phyloP scores from a whole-genome alignment of 2,888 invertebrate genomes.

The Celastrina argiolus region DNA sequence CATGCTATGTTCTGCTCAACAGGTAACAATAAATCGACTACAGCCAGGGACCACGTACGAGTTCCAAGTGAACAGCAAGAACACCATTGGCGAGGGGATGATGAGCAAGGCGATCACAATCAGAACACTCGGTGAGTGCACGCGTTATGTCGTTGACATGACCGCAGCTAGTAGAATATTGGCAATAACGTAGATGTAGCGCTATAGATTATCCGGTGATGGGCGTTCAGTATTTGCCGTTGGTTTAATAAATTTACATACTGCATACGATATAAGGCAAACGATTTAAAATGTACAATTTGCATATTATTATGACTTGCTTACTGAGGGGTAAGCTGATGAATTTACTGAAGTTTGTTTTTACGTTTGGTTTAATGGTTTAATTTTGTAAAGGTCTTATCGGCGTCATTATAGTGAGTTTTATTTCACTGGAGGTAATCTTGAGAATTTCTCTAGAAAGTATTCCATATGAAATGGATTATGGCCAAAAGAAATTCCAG shows the following conservation, averaged over 20 bases:
- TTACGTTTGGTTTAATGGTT: not conserved
- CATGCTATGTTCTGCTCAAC: conserved; percentile 20
- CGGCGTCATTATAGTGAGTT: not conserved
- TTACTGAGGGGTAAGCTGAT: not conserved
- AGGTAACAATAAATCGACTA: conserved; percentile 93
- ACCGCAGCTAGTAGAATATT: not conserved
- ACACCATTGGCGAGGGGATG: conserved; percentile 96
- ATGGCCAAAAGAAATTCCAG: not conserved
- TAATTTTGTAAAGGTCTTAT: not conserved
- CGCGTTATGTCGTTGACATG: not conserved
- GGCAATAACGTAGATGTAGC: not conserved
- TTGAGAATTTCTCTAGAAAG: not conserved
- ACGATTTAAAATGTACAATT: not conserved
- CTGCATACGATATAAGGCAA: not conserved
- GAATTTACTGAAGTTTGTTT: not conserved
- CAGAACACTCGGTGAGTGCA: conserved; percentile 87
- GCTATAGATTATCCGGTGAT: not conserved
- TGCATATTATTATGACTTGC: not conserved
- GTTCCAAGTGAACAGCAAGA: conserved; percentile 97
- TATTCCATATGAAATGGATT: not conserved
- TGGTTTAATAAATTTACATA: not conserved
- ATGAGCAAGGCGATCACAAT: conserved; percentile 95
- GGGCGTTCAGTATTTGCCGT: not conserved
- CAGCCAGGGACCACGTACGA: conserved; percentile 95
- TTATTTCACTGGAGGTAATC: not conserved